phyloP scores from a whole-genome alignment of 2,797 vertebrate genomes.

The Esox lucius region DNA sequence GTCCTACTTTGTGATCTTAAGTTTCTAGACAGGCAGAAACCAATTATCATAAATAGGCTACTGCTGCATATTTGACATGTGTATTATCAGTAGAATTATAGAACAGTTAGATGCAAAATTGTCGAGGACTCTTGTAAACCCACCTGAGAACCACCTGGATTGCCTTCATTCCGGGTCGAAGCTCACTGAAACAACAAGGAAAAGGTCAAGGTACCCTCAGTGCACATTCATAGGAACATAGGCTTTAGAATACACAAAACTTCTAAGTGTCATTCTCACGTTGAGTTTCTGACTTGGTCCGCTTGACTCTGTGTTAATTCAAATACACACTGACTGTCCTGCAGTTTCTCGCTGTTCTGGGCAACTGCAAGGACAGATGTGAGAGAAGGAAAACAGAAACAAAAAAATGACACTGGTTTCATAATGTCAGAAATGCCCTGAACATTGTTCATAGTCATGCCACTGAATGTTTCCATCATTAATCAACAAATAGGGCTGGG shows the following conservation, averaged over 20 bases:
- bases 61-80: not conserved
- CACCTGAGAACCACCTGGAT: constrained; percentile 98
- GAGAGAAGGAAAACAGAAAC: constrained; percentile 7
- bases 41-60: not conserved
- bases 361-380: constrained; percentile 76
- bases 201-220: constrained; percentile 6
- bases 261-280: constrained; percentile 65
- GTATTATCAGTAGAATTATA: not conserved
- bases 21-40: too few species aligned
- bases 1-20: too few species aligned
- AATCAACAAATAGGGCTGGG: not conserved
- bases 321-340: constrained; percentile 96
- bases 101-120: not conserved
- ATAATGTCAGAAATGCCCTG: not conserved
- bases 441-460: not conserved
- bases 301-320: constrained; percentile 91
- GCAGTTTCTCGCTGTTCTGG: constrained; percentile 95
- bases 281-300: constrained; percentile 94
- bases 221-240: not conserved
- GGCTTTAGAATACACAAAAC: not conserved
- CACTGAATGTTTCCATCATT: not conserved
- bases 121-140: constrained; percentile 31
- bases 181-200: constrained; percentile 75
- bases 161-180: constrained; percentile 91
- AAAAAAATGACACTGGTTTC: not conserved